A percentile compares a stretch with the other conserved stretches of the same genome.
phyloP scores from a whole-genome alignment of 2,113 vertebrate species.

The Thunnus maccoyii region DNA sequence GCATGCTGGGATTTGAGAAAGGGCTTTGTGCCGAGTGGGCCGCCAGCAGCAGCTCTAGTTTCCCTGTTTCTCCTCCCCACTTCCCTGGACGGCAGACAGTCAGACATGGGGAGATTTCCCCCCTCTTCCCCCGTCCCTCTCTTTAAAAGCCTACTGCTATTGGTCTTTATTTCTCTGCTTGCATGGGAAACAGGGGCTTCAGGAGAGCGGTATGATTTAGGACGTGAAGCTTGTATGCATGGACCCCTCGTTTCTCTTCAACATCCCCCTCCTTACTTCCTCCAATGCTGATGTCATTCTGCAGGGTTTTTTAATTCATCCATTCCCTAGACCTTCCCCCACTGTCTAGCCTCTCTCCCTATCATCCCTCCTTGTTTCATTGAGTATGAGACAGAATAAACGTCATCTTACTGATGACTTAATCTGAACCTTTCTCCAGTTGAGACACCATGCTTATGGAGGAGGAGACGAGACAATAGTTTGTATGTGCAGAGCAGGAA shows the following conservation, averaged over 20 bases:
- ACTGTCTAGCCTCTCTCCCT: conserved; percentile 64
- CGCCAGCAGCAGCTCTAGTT: conserved; percentile 70
- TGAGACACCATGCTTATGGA: conserved; percentile 11
- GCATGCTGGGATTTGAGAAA: conserved; percentile 62
- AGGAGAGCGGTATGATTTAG: conserved; percentile 72
- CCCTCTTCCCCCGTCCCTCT: conserved; percentile 33
- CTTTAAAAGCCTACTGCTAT: conserved; percentile 61
- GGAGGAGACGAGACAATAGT: conserved; percentile 42
- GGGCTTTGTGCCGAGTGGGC: conserved; percentile 77
- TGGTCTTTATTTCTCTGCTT: conserved; percentile 55
- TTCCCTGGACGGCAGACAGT: conserved; percentile 61
- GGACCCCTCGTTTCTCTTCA: conserved; percentile 42
- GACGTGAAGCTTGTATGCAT: conserved; percentile 50
- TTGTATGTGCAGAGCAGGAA: conserved; percentile 21
- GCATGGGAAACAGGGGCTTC: conserved; percentile 43
- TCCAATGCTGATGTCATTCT: conserved; percentile 82
- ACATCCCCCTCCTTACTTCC: conserved; percentile 50
- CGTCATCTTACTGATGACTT: conserved; percentile 78
- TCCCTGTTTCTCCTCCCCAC: conserved; percentile 69
- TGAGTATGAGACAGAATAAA: conserved; percentile 63
- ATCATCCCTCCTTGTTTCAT: conserved; percentile 62
- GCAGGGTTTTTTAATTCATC: conserved; percentile 72
- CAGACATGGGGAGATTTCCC: conserved; percentile 55
- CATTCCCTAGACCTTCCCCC: conserved; percentile 48
- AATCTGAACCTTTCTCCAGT: conserved; percentile 75